Evolutionary conservation across 2,113 vertebrate species (phyloP), one percentile per base, ranked within the genome.

Genomic region (Anhinga anhinga): DNA sequence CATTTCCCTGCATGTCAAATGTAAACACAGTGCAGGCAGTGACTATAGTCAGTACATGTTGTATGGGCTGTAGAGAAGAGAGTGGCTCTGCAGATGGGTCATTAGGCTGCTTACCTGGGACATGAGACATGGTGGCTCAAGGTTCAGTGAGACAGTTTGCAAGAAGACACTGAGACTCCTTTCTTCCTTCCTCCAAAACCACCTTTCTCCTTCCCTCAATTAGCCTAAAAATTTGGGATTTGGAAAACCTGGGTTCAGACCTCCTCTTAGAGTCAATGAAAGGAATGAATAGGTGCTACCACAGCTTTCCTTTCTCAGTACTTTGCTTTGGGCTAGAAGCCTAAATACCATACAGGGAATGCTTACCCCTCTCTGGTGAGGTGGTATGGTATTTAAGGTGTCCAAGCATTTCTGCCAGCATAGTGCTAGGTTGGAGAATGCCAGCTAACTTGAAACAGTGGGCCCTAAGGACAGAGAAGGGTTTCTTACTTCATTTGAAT

Each of bases 401-500:
- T 74, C 80, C 34, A 13, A 8, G 34, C 19, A 30, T 69, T 65
- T 45, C 18, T 95, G 55, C 21, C 76, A 40, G 8, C 10, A 15
- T 62, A 53, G 22, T 79, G 55, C 49, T 62, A 70, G 22, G 17
- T 45, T 88, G 59, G 49, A 53, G 40, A 62, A 4, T 9, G 29
- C 38, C 2, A n/a, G 22, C 27, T 82, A 32, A 62, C 49, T 49
- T 62, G 63, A 92, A 94, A 55, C 36, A 52, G n/a, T 32, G 58
- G 22, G 67, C 76, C 50, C 85, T 88, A 34, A 95, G 90, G 93
- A 63, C 16, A 49, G 8, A 38, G 69, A 93, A 83, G 47, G 21
- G 53, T 83, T 95, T 71, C 38, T 87, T 76, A 87, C 44, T 82
- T 85, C 25, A 42, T 76, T 50, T 74, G 38, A 88, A 20, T 85